These are phyloP conservation scores for Eurypyga helias DNA, from an alignment of 2,113 vertebrate species.

Conservation along the genomic window DNA sequence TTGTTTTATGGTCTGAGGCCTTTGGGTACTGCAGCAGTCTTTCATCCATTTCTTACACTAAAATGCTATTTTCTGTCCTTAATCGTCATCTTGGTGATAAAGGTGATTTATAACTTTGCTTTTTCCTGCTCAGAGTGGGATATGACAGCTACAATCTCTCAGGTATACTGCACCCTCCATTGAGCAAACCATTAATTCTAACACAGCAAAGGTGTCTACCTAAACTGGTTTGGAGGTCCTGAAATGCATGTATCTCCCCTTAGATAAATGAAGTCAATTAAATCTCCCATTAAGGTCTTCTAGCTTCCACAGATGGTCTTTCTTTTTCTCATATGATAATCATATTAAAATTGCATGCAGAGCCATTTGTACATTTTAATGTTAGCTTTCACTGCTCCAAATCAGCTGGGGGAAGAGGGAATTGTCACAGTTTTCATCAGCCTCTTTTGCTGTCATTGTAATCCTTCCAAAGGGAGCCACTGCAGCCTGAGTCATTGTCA, in stretches of 20 bases:
- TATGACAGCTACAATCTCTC: slow-evolving; percentile 28
- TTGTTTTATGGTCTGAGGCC: slow-evolving; percentile 46
- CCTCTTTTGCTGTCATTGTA: slow-evolving; percentile 22
- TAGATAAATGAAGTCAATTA: slow-evolving; percentile 71
- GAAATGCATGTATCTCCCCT: not conserved
- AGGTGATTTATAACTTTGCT: slow-evolving; percentile 35
- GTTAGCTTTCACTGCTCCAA: not conserved
- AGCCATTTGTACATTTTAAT: slow-evolving; percentile 62
- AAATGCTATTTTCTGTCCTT: not conserved
- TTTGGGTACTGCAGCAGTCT: not conserved
- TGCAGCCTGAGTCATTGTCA: not conserved
- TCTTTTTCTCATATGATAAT: slow-evolving; percentile 58
- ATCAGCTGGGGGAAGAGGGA: slow-evolving; percentile 8
- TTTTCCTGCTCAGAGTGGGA: not conserved
- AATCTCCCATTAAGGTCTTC: slow-evolving; percentile 56
- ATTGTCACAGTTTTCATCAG: slow-evolving; percentile 38
- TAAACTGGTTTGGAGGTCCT: not conserved
- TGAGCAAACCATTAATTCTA: slow-evolving; percentile 28
- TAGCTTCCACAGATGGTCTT: slow-evolving; percentile 56
- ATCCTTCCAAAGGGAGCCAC: slow-evolving; percentile 51
- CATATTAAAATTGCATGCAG: slow-evolving; percentile 65
- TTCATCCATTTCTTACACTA: not conserved
- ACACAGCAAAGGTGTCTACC: not conserved
- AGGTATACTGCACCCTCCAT: not conserved
- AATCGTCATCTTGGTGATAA: not conserved